Conservation (phyloP, 2,888 invertebrate genomes). For the Hymenopus coronatus region DNA sequence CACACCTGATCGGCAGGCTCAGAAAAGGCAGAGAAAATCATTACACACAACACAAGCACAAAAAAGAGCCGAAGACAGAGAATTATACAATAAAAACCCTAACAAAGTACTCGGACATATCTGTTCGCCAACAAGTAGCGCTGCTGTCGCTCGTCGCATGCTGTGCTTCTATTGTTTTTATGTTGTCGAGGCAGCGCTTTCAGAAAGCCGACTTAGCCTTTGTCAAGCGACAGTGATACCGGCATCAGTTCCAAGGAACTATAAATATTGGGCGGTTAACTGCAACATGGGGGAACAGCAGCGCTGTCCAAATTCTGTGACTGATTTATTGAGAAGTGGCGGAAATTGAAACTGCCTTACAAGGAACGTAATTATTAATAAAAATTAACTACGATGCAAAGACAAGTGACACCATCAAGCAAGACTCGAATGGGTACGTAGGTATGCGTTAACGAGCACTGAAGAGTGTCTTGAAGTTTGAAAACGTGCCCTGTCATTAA, state of each 20-base stretch:
- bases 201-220: background rate
- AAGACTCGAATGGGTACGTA: background rate
- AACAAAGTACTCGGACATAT: constrained; percentile 21
- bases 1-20: background rate
- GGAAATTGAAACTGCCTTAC: background rate
- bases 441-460: background rate
- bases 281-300: background rate
- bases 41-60: background rate
- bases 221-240: background rate
- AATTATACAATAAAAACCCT: background rate
- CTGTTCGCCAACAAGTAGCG: constrained; percentile 16
- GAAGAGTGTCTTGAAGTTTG: background rate
- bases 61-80: background rate
- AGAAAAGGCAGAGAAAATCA: background rate
- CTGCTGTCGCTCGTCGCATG: constrained; percentile 2
- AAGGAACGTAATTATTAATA: background rate
- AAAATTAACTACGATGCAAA: background rate
- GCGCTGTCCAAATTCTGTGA: background rate
- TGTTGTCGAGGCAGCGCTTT: constrained; percentile 10
- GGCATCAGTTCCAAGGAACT: background rate
- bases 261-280: background rate
- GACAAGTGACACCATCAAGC: background rate
- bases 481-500: background rate
- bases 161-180: constrained; percentile 12
- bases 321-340: background rate